Evolutionary conservation across 2,888 invertebrate species (phyloP).

Genomic region (Onchidella celtica): DNA sequence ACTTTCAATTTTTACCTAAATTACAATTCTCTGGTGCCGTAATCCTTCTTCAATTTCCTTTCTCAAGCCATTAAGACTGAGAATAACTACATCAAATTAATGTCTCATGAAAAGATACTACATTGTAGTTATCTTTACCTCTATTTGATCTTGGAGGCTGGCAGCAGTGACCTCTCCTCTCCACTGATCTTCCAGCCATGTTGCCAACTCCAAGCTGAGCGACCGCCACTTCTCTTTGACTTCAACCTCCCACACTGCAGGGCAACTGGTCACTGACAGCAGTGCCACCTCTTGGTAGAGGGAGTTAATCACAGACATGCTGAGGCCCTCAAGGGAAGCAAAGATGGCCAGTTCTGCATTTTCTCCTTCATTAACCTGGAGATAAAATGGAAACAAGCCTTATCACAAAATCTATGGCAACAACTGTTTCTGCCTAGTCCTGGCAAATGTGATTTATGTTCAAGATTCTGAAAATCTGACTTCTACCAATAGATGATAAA

Average conservation of each 20-base stretch:
- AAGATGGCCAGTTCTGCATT: slow-evolving; percentile 86
- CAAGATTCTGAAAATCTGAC: too few species aligned
- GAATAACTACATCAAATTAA: too few species aligned
- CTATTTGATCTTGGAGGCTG: slow-evolving; percentile 88
- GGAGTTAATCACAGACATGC: slow-evolving; percentile 83
- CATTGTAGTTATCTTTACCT: slow-evolving; percentile 78
- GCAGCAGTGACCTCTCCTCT: slow-evolving; percentile 86
- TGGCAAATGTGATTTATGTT: not conserved
- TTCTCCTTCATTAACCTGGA: slow-evolving; percentile 82
- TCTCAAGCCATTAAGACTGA: too few species aligned
- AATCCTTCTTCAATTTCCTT: too few species aligned
- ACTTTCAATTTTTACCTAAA: too few species aligned
- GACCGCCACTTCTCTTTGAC: slow-evolving; percentile 90
- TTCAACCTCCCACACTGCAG: slow-evolving; percentile 91
- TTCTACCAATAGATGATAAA: too few species aligned
- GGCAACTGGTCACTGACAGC: slow-evolving; percentile 85
- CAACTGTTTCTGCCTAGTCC: not conserved
- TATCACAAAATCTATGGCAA: not conserved
- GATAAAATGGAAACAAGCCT: not conserved
- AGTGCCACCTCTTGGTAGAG: slow-evolving; percentile 85
- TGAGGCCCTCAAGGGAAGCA: slow-evolving; percentile 86
- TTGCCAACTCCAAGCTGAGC: slow-evolving; percentile 87
- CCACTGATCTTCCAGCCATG: slow-evolving; percentile 92
- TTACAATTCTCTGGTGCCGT: too few species aligned
- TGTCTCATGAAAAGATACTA: too few species aligned